Conservation (phyloP, 2,113 vertebrate species). For the Dolichallabes microphthalmus region DNA sequence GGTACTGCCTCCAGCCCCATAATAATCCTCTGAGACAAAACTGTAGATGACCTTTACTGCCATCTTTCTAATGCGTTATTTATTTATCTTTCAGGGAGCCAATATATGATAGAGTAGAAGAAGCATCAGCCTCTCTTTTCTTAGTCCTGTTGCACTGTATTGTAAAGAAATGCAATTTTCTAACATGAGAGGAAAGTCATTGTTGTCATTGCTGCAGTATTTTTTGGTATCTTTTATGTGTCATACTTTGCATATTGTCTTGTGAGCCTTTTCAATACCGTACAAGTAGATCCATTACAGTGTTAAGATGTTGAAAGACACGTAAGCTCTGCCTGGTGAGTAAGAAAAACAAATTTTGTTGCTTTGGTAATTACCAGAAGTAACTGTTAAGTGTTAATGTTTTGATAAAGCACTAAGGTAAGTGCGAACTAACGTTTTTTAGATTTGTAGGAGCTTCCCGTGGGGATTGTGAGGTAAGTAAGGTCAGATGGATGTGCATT, state of each 20-base stretch:
- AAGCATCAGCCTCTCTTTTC: constrained; percentile 67
- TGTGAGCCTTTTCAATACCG: constrained; percentile 65
- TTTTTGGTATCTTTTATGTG: constrained; percentile 21
- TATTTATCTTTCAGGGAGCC: constrained; percentile 75
- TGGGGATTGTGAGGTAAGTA: constrained; percentile 67
- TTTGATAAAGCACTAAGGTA: constrained; percentile 73
- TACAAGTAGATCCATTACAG: constrained; percentile 79
- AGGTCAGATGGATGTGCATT: constrained; percentile 57
- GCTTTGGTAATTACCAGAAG: constrained; percentile 71
- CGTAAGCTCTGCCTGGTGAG: constrained; percentile 81
- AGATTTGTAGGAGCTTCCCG: constrained; percentile 67
- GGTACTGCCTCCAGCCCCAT: constrained; percentile 63
- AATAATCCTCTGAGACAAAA: constrained; percentile 52
- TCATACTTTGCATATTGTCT: constrained; percentile 57
- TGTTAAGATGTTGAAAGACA: constrained; percentile 82
- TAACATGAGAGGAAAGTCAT: constrained; percentile 33
- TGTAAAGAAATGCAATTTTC: constrained; percentile 56
- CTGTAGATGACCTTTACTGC: constrained; percentile 24
- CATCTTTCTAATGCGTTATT: constrained; percentile 74
- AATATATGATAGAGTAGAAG: constrained; percentile 75
- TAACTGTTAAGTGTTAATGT: constrained; percentile 72
- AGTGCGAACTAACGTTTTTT: constrained; percentile 73
- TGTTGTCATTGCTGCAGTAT: constrained; percentile 44
- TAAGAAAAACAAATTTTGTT: constrained; percentile 81
- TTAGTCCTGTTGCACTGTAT: constrained; percentile 67